Conservation (phyloP, 2,113 vertebrate species). For the Poeciliopsis occidentalis region DNA sequence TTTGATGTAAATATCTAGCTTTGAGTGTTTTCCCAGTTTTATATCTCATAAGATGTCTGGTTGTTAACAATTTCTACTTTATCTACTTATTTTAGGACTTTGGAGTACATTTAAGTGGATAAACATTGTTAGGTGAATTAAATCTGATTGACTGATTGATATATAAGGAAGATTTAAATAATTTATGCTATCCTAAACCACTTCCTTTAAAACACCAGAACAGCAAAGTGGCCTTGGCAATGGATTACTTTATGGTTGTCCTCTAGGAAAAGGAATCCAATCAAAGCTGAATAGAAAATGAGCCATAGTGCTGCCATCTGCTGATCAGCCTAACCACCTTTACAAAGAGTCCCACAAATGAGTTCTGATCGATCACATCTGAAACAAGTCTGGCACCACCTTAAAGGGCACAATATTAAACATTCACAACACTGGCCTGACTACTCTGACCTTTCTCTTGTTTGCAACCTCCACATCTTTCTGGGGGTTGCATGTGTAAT, state of each 20-base stretch:
- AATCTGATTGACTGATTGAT: not conserved
- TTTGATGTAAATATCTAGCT: not conserved
- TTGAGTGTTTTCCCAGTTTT: too few relatives aligned
- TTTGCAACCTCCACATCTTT: slow-evolving; percentile 58
- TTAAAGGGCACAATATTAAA: slow-evolving; percentile 70
- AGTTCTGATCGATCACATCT: slow-evolving; percentile 50
- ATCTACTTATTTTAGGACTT: not conserved
- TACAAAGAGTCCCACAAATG: slow-evolving; percentile 31
- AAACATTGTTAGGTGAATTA: not conserved
- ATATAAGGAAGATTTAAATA: not conserved
- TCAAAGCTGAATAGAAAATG: not conserved
- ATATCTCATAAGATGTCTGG: not conserved
- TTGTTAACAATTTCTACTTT: not conserved
- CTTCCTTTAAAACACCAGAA: not conserved
- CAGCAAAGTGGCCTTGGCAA: not conserved
- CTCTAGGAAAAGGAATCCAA: slow-evolving; percentile 2
- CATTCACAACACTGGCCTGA: slow-evolving; percentile 53
- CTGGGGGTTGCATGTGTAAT: slow-evolving; percentile 61
- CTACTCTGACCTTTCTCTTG: slow-evolving; percentile 68
- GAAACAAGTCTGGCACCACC: slow-evolving; percentile 41
- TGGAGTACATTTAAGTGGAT: not conserved
- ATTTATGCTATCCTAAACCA: not conserved
- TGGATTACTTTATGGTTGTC: not conserved
- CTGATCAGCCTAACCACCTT: slow-evolving; percentile 6
- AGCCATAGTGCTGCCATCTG: slow-evolving; percentile 21